Evolutionary conservation across 2,888 invertebrate species (phyloP).

Genomic region (Scelioninae gen. 1): DNA sequence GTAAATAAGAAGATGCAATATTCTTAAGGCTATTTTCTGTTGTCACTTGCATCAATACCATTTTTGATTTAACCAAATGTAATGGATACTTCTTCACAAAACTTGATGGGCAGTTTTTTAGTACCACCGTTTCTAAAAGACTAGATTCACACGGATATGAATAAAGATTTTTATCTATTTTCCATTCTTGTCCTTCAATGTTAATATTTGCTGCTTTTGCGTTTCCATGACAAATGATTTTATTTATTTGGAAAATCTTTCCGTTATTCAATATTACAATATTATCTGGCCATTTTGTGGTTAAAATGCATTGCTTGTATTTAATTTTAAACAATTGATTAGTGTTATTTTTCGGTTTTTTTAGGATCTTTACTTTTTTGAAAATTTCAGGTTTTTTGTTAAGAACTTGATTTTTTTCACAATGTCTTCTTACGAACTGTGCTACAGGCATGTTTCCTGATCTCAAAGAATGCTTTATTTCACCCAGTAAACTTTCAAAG

Average conservation of each 20-base stretch:
- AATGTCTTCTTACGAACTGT: constrained; percentile 20
- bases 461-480: constrained; percentile 19
- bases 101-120: constrained; percentile 4
- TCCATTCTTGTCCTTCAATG: constrained; percentile 29
- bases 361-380: constrained; percentile 4
- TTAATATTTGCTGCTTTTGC: constrained; percentile 8
- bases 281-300: constrained; percentile 23
- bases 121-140: constrained; percentile 21
- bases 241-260: constrained; percentile 10
- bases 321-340: constrained; percentile 24
- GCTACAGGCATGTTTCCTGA: constrained; percentile 18
- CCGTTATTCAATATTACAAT: constrained; percentile 28
- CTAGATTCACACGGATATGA: constrained; percentile 30
- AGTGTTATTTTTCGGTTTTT: not conserved
- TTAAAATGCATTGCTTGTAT: constrained; percentile 28
- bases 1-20: no score
- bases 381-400: constrained; percentile 20
- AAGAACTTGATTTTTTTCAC: constrained; percentile 12
- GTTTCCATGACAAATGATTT: constrained; percentile 16
- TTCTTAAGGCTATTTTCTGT: no score
- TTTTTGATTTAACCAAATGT: no score
- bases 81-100: no score
- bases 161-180: constrained; percentile 20
- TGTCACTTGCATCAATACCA: no score
- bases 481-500: constrained; percentile 18